A percentile compares a stretch with the other conserved stretches of the same genome.
phyloP scores from a whole-genome alignment of 1,140 invertebrate genomes.

The Trigoniulus corallinus region DNA sequence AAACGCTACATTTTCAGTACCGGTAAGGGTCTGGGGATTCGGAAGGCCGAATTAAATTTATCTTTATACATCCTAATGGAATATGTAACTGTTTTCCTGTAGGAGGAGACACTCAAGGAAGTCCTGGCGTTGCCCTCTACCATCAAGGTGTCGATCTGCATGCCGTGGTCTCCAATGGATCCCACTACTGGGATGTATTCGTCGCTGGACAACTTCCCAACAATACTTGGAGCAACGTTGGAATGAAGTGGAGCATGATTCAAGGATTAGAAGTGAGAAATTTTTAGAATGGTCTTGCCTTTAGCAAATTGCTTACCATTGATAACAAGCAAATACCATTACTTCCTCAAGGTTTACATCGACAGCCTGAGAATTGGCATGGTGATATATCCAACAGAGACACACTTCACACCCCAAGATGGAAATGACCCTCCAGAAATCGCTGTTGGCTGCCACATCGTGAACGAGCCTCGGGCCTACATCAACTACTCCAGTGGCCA shows the following conservation, averaged over 20 bases:
- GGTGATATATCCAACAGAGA: slow-evolving; percentile 8
- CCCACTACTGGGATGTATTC: slow-evolving; percentile 15
- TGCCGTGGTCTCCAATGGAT: slow-evolving; percentile 19
- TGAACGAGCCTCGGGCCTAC: slow-evolving; percentile 8
- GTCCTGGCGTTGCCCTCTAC: slow-evolving; percentile 18
- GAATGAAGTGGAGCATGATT: slow-evolving; percentile 10
- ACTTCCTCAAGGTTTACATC: slow-evolving; percentile 13
- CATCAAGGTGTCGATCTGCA: slow-evolving; percentile 13
- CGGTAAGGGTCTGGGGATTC: not conserved
- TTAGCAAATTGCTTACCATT: no score
- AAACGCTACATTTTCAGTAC: slow-evolving; percentile 2
- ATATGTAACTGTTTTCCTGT: not conserved
- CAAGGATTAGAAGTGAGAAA: slow-evolving; percentile 11
- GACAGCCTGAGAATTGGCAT: slow-evolving; percentile 9
- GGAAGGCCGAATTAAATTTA: not conserved
- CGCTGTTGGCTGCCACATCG: slow-evolving; percentile 16
- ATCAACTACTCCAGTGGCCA: slow-evolving; percentile 10
- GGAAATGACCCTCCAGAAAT: slow-evolving; percentile 12
- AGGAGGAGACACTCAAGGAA: slow-evolving; percentile 17
- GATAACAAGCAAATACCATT: no score
- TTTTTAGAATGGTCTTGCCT: not conserved
- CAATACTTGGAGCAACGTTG: slow-evolving; percentile 21
- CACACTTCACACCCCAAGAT: not conserved
- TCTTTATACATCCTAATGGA: not conserved
- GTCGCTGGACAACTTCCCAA: slow-evolving; percentile 12